These are phyloP conservation scores for Marisa cornuarietis DNA, from an alignment of 1,140 invertebrate genomes.

Conservation along the genomic window DNA sequence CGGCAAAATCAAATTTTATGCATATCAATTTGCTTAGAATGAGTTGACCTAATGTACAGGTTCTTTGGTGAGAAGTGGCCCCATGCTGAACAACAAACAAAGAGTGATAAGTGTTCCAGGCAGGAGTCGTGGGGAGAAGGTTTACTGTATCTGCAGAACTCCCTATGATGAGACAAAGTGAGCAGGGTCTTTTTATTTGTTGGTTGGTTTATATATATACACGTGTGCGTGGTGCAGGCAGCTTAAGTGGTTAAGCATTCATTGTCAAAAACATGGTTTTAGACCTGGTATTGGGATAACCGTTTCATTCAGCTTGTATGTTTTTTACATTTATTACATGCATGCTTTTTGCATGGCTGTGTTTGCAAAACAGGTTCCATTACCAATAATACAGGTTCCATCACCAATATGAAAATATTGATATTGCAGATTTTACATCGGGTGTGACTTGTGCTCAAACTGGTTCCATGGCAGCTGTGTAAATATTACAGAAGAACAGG, in stretches of 20 bases:
- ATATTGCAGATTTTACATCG: constrained; percentile 89
- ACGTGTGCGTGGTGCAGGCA: neutral
- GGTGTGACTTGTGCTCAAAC: constrained; percentile 96
- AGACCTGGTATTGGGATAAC: neutral
- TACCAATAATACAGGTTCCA: too few species aligned
- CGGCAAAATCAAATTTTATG: too few species aligned
- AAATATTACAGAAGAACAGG: constrained; percentile 90
- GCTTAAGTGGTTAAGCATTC: neutral
- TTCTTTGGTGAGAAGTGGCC: too few species aligned
- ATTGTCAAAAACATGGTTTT: neutral
- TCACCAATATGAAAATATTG: neutral
- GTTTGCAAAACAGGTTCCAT: too few species aligned
- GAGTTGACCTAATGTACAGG: too few species aligned
- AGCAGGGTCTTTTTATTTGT: constrained; percentile 23
- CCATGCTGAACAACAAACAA: constrained; percentile 13
- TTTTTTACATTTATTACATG: too few species aligned
- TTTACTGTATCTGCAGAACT: constrained; percentile 92
- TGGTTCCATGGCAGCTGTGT: constrained; percentile 99
- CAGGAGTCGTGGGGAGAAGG: constrained; percentile 68
- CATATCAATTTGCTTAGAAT: too few species aligned
- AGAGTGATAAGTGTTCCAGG: constrained; percentile 8
- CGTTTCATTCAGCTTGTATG: too few species aligned
- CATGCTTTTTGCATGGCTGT: too few species aligned
- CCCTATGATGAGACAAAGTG: constrained; percentile 86
- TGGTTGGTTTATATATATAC: too few species aligned